Evolutionary conservation across 1,140 invertebrate genomes (phyloP), one percentile per base, ranked within the genome.

Genomic region (Helicoverpa zea): DNA sequence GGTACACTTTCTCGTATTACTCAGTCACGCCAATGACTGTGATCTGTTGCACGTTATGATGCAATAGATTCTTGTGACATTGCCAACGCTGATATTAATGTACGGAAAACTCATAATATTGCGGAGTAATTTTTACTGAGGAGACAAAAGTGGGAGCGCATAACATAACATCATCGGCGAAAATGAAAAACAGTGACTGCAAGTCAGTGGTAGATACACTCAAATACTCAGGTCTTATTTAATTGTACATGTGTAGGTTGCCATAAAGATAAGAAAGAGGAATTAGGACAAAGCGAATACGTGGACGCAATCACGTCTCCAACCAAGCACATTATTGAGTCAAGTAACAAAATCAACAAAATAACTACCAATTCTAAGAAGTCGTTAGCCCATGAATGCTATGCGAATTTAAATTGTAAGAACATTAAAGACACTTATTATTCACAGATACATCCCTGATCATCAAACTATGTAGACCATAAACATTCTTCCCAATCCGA

Each of bases 11-110:
- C 68, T 30, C n/a, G 52, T 4, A 12, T 23, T 9, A 61, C 58
- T 16, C 70, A 73, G 30, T 72, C 70, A 58, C 30, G n/a, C 23
- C 52, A 43, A 43, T 73, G 43, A 29, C 29, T 14, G 12, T 13
- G 18, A 73, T 68, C 23, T 35, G 70, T 56, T 30, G 35, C n/a
- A n/a, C 43, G 73, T 23, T 61, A 58, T 82, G 81, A 82, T 82
- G 81, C 76, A 82, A 82, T 66, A 35, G 59, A 82, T 82, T 82
- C 81, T 82, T 82, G 81, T 78, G 75, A 58, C 51, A 79, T 79
- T 79, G 81, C 81, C 81, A 82, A 79, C 73, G 54, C 59, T 35
- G 70, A 81, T 66, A 78, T 81, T 61, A 75, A 81, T 81, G 58
- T 73, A 0, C 16, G 18, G 18, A 14, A 70, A 68, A 70, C 64